phyloP scores from a whole-genome alignment of 1,140 invertebrate genomes.

The Bilobella aurantiaca region DNA sequence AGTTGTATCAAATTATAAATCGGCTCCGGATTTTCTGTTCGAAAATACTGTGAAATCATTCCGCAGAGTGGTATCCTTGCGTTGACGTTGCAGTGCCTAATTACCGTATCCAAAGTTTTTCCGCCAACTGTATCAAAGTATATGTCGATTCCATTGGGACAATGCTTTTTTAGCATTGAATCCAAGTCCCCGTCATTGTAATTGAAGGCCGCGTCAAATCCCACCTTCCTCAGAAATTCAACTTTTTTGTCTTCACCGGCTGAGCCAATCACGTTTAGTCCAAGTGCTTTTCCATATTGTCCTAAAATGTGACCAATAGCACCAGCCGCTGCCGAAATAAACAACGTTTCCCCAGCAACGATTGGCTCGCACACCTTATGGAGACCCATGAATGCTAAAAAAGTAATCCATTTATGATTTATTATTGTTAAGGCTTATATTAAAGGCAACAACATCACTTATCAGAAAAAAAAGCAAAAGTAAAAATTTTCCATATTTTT shows the following conservation, averaged over 20 bases:
- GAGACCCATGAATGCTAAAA: conserved; percentile 7
- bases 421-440: too few species aligned
- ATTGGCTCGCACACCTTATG: conserved; percentile 11
- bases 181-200: conserved; percentile 5
- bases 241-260: conserved; percentile 13
- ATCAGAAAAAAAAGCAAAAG: background rate
- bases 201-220: conserved; percentile 11
- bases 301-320: conserved; percentile 15
- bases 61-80: background rate
- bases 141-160: conserved; percentile 12
- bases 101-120: conserved; percentile 6
- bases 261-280: conserved; percentile 10
- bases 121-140: conserved; percentile 11
- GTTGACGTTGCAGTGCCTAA: background rate
- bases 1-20: background rate
- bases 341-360: background rate
- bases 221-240: conserved; percentile 7
- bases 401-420: too few species aligned
- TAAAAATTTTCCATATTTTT: too few species aligned
- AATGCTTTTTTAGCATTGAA: conserved; percentile 4
- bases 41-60: conserved; percentile 7
- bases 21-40: conserved; percentile 1
- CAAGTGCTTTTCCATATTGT: conserved; percentile 12
- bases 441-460: background rate
- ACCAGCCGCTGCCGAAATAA: conserved; percentile 8